phyloP scores from a whole-genome alignment of 2,888 invertebrate species.

The Ptycholaimellus sp. region DNA sequence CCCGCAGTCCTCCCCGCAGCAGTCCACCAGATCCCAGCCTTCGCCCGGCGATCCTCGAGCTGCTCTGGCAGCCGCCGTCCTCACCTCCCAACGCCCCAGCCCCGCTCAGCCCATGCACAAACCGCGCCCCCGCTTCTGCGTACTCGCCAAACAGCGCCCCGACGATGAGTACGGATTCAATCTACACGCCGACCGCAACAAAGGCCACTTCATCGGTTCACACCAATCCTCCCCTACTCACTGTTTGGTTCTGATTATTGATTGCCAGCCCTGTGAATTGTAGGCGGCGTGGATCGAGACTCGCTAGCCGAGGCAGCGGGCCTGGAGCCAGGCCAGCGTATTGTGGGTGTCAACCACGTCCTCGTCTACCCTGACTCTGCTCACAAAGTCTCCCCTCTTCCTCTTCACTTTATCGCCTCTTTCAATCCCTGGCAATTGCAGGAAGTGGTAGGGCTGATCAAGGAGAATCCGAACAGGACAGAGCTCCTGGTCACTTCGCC shows the following conservation, averaged over 20 bases:
- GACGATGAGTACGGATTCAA: slow-evolving; percentile 97
- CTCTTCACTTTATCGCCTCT: neutral
- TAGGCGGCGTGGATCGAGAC: slow-evolving; percentile 64
- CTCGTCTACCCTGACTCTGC: slow-evolving; percentile 18
- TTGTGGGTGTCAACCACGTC: slow-evolving; percentile 29
- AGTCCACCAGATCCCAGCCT: too few relatives aligned
- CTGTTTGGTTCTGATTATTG: neutral
- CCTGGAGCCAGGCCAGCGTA: slow-evolving; percentile 52
- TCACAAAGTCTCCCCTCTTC: slow-evolving; percentile 14
- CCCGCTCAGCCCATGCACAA: too few relatives aligned
- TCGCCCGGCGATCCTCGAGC: too few relatives aligned
- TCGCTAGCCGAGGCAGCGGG: slow-evolving; percentile 38
- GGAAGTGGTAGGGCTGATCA: slow-evolving; percentile 23
- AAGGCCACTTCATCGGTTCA: slow-evolving; percentile 21
- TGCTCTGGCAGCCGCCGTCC: too few relatives aligned
- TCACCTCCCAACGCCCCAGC: too few relatives aligned
- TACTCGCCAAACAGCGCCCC: slow-evolving; percentile 64
- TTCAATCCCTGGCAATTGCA: slow-evolving; percentile 6
- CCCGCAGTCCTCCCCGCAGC: too few relatives aligned
- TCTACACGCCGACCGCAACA: slow-evolving; percentile 74
- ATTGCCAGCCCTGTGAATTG: slow-evolving; percentile 27
- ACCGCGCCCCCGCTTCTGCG: slow-evolving; percentile 46
- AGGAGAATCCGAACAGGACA: slow-evolving; percentile 11
- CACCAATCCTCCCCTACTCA: neutral
- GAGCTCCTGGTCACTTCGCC: slow-evolving; percentile 5